Percentiles rank a stretch among this genome's conserved stretches.
Conservation (phyloP, 2,113 vertebrate species). For the Xerus inauris region DNA sequence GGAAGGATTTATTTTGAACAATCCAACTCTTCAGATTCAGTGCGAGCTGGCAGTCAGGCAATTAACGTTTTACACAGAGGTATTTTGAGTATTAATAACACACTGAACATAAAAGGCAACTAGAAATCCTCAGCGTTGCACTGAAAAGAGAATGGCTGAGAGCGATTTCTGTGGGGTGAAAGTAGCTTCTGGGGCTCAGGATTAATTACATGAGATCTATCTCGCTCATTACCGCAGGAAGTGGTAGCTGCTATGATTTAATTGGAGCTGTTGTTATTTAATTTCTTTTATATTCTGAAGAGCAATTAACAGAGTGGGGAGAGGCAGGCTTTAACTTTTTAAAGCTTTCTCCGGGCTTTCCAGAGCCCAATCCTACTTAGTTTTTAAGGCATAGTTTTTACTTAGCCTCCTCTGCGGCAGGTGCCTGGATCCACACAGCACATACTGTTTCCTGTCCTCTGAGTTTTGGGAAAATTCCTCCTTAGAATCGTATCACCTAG, state of each 20-base stretch:
- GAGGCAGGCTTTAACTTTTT: conserved; percentile 18
- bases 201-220: conserved; percentile 76
- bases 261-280: conserved; percentile 78
- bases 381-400: background rate
- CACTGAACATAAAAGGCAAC: conserved; percentile 53
- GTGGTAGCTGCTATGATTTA: conserved; percentile 75
- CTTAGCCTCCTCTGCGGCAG: background rate
- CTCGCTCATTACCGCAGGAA: conserved; percentile 75
- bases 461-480: background rate
- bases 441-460: background rate
- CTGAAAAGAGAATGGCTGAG: conserved; percentile 34
- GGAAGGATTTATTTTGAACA: conserved; percentile 50
- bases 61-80: conserved; percentile 64
- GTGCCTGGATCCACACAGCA: background rate
- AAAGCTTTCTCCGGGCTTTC: background rate
- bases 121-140: background rate
- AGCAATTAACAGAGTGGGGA: conserved; percentile 66
- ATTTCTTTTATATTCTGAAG: conserved; percentile 76
- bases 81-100: conserved; percentile 60
- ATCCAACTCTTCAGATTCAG: conserved; percentile 25
- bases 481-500: background rate
- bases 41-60: conserved; percentile 21
- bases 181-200: conserved; percentile 37
- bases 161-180: conserved; percentile 58
- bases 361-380: background rate